phyloP scores from a whole-genome alignment of 2,113 vertebrate species.

The Tychaedon coryphoeus region DNA sequence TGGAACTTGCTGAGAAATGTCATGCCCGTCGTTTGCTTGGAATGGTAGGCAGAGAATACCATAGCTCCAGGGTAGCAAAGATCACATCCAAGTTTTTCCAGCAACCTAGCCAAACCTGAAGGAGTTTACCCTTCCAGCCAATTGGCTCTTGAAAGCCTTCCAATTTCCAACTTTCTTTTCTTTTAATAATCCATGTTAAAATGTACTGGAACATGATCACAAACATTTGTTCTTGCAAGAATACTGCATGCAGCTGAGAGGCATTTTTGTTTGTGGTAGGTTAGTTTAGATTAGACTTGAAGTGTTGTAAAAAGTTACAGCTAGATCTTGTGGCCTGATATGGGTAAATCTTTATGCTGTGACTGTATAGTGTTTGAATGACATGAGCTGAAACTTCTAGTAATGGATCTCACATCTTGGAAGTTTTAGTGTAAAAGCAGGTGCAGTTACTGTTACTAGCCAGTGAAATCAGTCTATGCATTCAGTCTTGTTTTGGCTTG shows the following conservation, averaged over 20 bases:
- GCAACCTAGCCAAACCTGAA: neutral
- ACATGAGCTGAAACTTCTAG: neutral
- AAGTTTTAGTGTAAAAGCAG: neutral
- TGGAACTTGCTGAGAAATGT: constrained; percentile 41
- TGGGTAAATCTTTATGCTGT: neutral
- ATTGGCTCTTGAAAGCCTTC: constrained; percentile 16
- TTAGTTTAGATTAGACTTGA: neutral
- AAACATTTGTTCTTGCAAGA: neutral
- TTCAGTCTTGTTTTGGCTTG: neutral
- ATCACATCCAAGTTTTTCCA: constrained; percentile 52
- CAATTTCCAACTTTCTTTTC: neutral
- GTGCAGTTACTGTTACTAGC: neutral
- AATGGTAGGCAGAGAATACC: neutral
- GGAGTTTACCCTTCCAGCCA: constrained; percentile 17
- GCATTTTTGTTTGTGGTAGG: neutral
- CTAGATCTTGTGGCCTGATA: neutral
- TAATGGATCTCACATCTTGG: neutral
- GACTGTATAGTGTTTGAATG: neutral
- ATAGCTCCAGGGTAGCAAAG: neutral
- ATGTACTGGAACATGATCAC: neutral
- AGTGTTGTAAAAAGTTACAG: neutral
- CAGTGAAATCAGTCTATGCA: neutral
- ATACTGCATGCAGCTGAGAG: neutral
- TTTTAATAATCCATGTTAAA: neutral
- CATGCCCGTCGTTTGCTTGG: neutral